Base-by-base conservation (phyloP, 2,888 invertebrate genomes). In the Lamproptera curius region DNA sequence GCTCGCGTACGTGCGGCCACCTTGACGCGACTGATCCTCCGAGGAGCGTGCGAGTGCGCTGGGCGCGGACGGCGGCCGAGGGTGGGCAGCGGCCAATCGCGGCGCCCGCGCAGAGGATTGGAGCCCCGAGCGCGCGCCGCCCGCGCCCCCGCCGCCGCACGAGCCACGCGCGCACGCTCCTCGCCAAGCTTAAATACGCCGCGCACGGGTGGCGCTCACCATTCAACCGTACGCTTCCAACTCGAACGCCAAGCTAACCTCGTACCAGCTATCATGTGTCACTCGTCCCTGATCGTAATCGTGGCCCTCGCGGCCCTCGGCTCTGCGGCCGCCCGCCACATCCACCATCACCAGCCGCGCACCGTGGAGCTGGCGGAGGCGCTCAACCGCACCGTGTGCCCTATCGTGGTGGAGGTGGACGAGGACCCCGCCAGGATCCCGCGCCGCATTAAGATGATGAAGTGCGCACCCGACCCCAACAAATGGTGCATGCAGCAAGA, bases 311-410 rank as follows among this genome's bases (percentile, higher is more conserved):
- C 58, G 42, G 50, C 57, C 42, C 56, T 59, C 20, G 53, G 42
- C 16, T 39, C 1, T 37, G 46, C 54, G 17, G 38, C 40, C 33
- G 39, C 46, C 15, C 39, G 38, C 14, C 46, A 46, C 23, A 14
- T 42, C n/a, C 23, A 36, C 26, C 37, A 44, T 28, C 38, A 37
- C 43, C 16, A 43, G 28, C 59, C 66, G 42, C 65, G 65, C 54
- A 62, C 63, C 53, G 62, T 79, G 55, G 63, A 69, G 43, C 70
- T 85, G 44, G 47, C 58, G 13, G 68, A 68, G 13, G 76, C 73
- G 46, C 59, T 72, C 44, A 74, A 78, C 69, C 69, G 67, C 46
- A 77, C 84, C 33, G 75, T 81, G 62, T 86, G 86, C 62, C 84
- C 86, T 35, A 77, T 82, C 59, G 52, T 57, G 44, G 70, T 80